phyloP scores from a whole-genome alignment of 2,113 vertebrate species.

The Scortum barcoo region DNA sequence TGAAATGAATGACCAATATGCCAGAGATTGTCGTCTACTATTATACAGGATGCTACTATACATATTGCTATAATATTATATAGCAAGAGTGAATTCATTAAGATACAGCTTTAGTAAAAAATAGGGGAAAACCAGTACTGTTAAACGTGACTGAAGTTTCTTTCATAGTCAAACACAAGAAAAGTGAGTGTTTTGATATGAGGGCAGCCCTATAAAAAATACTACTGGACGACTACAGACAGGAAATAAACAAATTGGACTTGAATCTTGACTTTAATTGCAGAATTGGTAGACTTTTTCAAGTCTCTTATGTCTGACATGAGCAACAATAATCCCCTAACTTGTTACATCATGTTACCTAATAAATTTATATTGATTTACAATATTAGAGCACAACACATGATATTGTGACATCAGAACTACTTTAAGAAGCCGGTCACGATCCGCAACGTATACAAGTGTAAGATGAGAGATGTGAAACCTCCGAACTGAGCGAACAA shows the following conservation, averaged over 20 bases:
- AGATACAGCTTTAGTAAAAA: background rate
- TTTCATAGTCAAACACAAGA: background rate
- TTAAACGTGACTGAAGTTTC: background rate
- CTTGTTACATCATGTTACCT: conserved; percentile 19
- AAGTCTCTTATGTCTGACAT: background rate
- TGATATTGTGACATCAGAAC: background rate
- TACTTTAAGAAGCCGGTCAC: background rate
- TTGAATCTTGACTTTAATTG: too few relatives aligned
- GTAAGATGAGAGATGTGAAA: background rate
- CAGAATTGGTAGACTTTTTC: too few relatives aligned
- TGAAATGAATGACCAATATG: background rate
- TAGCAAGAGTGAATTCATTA: background rate
- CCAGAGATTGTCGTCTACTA: too few relatives aligned
- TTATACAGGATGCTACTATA: background rate
- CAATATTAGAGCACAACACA: conserved; percentile 11
- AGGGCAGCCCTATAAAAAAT: background rate
- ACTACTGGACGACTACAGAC: too few relatives aligned
- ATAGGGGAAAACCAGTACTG: background rate
- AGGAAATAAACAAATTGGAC: too few relatives aligned
- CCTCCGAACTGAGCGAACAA: conserved; percentile 64
- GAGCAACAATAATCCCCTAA: background rate
- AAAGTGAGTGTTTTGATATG: background rate
- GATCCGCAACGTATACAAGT: background rate
- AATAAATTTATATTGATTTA: conserved; percentile 26
- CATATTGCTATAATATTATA: background rate